phyloP scores from a whole-genome alignment of 2,888 invertebrate species.

The Tineola bisselliella region DNA sequence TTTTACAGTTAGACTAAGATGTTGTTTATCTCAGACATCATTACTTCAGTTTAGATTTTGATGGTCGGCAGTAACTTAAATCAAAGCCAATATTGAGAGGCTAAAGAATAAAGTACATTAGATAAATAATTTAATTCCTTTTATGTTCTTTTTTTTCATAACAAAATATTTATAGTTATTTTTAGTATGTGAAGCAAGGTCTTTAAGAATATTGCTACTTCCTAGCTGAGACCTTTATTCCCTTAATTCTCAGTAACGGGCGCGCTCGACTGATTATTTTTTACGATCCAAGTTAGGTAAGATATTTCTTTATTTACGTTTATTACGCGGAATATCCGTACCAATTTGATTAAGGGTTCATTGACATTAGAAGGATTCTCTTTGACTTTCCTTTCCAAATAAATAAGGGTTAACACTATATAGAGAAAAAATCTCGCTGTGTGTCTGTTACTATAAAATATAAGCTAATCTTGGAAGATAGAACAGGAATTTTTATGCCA shows the following conservation, averaged over 20 bases:
- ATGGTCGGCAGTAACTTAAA: too few relatives aligned
- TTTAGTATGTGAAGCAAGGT: not conserved
- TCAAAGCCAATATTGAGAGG: too few relatives aligned
- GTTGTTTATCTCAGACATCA: too few relatives aligned
- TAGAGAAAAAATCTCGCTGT: too few relatives aligned
- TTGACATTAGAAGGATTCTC: not conserved
- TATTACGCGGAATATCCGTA: not conserved
- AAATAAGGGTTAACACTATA: too few relatives aligned
- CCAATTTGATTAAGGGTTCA: slow-evolving; percentile 4
- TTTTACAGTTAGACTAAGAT: too few relatives aligned
- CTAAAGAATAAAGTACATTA: too few relatives aligned
- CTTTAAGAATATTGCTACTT: not conserved
- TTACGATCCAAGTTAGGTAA: slow-evolving; percentile 10
- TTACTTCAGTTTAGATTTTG: too few relatives aligned
- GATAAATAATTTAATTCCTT: too few relatives aligned
- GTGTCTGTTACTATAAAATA: too few relatives aligned
- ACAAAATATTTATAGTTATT: not conserved
- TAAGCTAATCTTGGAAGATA: too few relatives aligned
- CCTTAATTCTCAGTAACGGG: not conserved
- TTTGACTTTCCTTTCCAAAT: not conserved
- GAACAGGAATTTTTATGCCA: too few relatives aligned
- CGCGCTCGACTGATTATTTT: slow-evolving; percentile 9
- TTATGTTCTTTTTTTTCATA: not conserved
- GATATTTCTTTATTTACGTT: slow-evolving; percentile 11
- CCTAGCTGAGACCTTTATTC: not conserved